Evolutionary conservation across 2,113 vertebrate species (phyloP).

Genomic region (Odontophorus gujanensis): DNA sequence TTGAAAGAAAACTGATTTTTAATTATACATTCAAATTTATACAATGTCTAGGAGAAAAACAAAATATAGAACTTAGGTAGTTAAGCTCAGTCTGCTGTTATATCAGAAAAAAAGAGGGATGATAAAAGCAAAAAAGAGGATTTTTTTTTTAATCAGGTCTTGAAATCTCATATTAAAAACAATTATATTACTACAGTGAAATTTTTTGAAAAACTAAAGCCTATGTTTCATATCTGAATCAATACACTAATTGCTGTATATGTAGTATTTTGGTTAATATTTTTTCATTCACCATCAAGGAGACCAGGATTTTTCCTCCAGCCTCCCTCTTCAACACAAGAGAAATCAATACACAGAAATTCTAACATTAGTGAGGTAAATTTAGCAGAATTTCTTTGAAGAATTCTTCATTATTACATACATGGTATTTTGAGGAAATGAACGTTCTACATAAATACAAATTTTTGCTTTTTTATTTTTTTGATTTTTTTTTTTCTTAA

Average conservation of each 20-base stretch:
- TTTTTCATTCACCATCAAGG: not conserved
- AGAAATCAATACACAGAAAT: not conserved
- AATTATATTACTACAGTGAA: not conserved
- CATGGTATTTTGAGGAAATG: not conserved
- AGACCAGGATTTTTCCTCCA: not conserved
- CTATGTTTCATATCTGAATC: not conserved
- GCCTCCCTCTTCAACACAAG: not conserved
- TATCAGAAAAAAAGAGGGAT: not conserved
- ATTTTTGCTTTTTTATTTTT: not conserved
- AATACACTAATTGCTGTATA: rapidly evolving
- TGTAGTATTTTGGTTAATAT: not conserved
- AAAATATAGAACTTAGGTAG: rapidly evolving
- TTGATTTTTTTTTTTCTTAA: not conserved
- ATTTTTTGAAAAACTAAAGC: not conserved
- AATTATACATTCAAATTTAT: not conserved
- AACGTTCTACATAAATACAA: rapidly evolving
- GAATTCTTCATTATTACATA: not conserved
- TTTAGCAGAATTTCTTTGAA: not conserved
- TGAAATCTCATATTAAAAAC: not conserved
- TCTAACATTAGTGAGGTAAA: not conserved
- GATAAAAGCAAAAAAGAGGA: not conserved
- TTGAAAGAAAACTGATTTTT: not conserved
- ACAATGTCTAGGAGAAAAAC: not conserved
- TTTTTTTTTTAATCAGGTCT: not conserved
- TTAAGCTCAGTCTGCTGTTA: not conserved